A percentile compares a stretch with the other conserved stretches of the same genome.
Evolutionary conservation across 1,140 invertebrate species (phyloP).

Genomic region (Habropoda laboriosa): DNA sequence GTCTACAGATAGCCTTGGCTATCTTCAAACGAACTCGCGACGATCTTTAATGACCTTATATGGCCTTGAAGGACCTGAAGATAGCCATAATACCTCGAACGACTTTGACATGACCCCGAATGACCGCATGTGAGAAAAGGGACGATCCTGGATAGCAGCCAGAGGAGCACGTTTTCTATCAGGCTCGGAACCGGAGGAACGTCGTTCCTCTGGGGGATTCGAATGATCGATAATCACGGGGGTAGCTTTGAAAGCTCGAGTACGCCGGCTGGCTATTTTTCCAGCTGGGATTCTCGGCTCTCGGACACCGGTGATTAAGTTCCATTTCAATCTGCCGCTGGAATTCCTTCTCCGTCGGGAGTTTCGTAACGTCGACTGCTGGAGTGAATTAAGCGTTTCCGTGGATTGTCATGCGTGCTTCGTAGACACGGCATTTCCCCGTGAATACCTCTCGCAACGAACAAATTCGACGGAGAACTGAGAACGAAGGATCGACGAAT

Average conservation of each 20-base stretch:
- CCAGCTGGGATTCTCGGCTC: not conserved
- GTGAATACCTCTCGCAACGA: not conserved
- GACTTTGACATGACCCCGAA: not conserved
- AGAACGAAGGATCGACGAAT: too few relatives aligned
- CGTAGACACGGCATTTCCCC: not conserved
- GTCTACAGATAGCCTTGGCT: not conserved
- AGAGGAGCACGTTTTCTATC: slow-evolving; percentile 63
- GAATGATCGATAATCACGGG: slow-evolving; percentile 50
- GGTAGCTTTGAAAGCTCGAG: not conserved
- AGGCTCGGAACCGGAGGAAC: slow-evolving; percentile 23
- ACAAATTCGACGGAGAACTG: too few relatives aligned
- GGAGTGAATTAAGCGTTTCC: not conserved
- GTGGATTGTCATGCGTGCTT: too few relatives aligned
- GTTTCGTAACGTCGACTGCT: not conserved
- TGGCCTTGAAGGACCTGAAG: fast-evolving
- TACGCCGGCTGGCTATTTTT: not conserved
- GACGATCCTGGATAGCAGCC: slow-evolving; percentile 69
- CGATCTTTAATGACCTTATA: not conserved
- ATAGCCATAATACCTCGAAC: too few relatives aligned
- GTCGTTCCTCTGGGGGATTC: slow-evolving; percentile 26
- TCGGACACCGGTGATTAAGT: slow-evolving; percentile 31
- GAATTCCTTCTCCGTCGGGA: not conserved
- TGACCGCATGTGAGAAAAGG: not conserved
- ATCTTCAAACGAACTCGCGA: not conserved
- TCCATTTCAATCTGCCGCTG: slow-evolving; percentile 18